Base-by-base conservation (phyloP, 2,113 vertebrate species). In the Myotis brandtii region DNA sequence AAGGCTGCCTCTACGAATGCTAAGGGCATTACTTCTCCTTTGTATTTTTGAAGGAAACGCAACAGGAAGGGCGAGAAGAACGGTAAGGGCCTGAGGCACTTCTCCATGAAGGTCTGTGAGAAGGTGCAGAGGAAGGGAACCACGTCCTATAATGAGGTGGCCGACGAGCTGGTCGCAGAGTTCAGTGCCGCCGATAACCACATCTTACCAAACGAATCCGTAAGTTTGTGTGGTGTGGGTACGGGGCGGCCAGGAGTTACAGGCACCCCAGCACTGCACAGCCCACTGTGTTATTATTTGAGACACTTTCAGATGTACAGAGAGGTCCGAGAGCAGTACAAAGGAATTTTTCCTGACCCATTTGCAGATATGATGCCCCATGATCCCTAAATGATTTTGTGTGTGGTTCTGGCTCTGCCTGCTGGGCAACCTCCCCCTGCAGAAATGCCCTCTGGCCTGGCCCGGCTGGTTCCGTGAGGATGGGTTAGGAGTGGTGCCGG, bases 41-140 rank as follows among this genome's bases (percentile, higher is more conserved):
- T 89, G 87, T 89, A 21, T 89, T 69, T 83, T 69, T 5, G 30
- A 52, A 95, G 94, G 96, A 99, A 99, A 92, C 99, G 99, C 80
- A 99, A 99, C 95, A 99, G 99, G 98, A 99, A 99, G 96, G 99
- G 99, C n/a, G 99, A 99, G 98, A 99, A 99, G 98, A 99, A 99
- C 97, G 99, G 99, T 62, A 99, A 99, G 97, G 99, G 99, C 91
- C 98, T 99, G 95, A 98, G 99, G 93, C 99, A 99, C 98, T 99
- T 99, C 98, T 99, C 99, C 95, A 99, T 99, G 99, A 99, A 99
- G 98, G 99, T 99, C 96, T 99, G 99, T 73, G 99, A 99, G 98
- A 99, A 99, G 98, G 99, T 99, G 96, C 99, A 99, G 98, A 99
- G 99, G 96, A 99, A 99, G 98, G 99, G 99, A 92, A 99, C 99